A percentile compares a stretch with the other conserved stretches of the same genome.
These are phyloP conservation scores for Amia ocellicauda DNA, from an alignment of 2,113 vertebrate species.

Conservation along the genomic window DNA sequence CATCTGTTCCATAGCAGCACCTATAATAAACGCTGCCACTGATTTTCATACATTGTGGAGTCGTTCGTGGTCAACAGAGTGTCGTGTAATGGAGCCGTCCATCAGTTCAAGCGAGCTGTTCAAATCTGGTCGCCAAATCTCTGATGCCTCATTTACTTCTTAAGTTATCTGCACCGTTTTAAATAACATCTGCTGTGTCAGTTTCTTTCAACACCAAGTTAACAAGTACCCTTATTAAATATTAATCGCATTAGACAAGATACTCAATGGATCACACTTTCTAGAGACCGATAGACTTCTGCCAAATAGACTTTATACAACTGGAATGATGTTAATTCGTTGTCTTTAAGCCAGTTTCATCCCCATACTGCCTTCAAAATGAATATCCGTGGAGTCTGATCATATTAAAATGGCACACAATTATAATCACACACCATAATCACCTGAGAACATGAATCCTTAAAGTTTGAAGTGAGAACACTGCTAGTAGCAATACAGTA, in stretches of 20 bases:
- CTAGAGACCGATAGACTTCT: neutral
- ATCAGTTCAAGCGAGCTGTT: slow-evolving; percentile 10
- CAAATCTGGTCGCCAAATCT: slow-evolving; percentile 3
- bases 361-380: too few relatives aligned
- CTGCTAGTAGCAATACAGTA: neutral
- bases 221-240: slow-evolving; percentile 33
- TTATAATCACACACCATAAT: too few relatives aligned
- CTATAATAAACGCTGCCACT: too few relatives aligned
- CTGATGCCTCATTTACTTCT: neutral
- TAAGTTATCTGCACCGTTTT: slow-evolving; percentile 20
- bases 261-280: slow-evolving; percentile 23
- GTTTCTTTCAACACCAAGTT: slow-evolving; percentile 21
- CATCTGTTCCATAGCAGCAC: too few relatives aligned
- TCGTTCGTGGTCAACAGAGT: neutral
- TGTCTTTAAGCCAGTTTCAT: too few relatives aligned
- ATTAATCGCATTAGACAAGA: slow-evolving; percentile 25
- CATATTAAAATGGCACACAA: too few relatives aligned
- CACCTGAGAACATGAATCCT: neutral
- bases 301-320: too few relatives aligned
- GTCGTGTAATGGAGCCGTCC: slow-evolving; percentile 5
- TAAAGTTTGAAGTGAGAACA: neutral
- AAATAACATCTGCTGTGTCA: slow-evolving; percentile 35
- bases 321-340: too few relatives aligned
- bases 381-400: too few relatives aligned
- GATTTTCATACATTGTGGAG: too few relatives aligned